Conservation (phyloP, 2,113 vertebrate species). For the Chinchilla lanigera region DNA sequence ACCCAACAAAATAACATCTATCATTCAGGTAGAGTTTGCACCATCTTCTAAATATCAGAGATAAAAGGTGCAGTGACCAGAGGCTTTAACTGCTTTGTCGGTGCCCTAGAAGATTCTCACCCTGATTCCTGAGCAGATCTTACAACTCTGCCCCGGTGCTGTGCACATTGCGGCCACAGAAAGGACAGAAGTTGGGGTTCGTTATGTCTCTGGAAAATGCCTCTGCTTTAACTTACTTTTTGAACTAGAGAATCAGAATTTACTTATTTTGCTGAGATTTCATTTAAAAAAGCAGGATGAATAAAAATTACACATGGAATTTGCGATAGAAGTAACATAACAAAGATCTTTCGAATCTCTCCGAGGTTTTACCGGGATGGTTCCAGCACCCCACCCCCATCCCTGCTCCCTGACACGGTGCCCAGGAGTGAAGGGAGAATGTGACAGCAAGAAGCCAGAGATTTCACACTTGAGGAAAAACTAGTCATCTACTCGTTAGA, state of each 20-base stretch:
- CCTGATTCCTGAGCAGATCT: not conserved
- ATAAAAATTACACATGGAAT: not conserved
- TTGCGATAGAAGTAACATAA: not conserved
- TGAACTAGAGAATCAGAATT: not conserved
- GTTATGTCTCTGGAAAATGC: not conserved
- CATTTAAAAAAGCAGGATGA: not conserved
- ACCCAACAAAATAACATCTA: not conserved
- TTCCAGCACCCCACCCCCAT: not conserved
- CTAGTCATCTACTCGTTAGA: not conserved
- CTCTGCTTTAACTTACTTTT: not conserved
- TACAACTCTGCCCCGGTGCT: too few species aligned
- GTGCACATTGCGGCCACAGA: not conserved
- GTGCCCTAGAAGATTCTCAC: not conserved
- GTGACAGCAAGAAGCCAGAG: not conserved
- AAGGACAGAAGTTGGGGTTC: not conserved
- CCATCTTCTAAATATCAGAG: not conserved
- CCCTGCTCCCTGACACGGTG: not conserved
- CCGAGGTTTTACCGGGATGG: not conserved
- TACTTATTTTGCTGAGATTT: conserved; percentile 1
- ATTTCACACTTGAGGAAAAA: not conserved
- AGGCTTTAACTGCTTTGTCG: not conserved
- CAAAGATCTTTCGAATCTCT: not conserved
- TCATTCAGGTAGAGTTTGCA: not conserved
- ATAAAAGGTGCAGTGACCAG: too few species aligned
- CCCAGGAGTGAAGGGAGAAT: not conserved